phyloP scores from a whole-genome alignment of 2,113 vertebrate genomes.

The Ibidorhyncha struthersii region DNA sequence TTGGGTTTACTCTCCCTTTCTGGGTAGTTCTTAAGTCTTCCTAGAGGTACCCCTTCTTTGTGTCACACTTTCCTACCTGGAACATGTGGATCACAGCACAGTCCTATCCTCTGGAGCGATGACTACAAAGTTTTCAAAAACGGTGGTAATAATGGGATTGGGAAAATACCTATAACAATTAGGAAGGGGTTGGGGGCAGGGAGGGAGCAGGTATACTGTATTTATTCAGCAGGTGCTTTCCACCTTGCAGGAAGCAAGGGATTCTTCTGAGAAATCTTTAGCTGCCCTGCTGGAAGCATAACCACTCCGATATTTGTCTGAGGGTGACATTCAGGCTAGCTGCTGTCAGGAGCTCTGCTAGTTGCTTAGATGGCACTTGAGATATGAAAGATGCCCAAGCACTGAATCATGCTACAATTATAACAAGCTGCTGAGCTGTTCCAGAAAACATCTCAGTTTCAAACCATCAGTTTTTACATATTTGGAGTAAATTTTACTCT shows the following conservation, averaged over 20 bases:
- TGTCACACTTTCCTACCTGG: neutral
- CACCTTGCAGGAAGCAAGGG: neutral
- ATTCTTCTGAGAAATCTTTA: neutral
- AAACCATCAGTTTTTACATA: conserved; percentile 44
- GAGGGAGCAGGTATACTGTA: neutral
- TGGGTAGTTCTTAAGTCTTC: neutral
- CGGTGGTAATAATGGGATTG: accelerated
- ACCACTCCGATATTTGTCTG: neutral
- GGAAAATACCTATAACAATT: neutral
- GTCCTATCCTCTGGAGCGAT: neutral
- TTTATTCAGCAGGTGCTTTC: neutral
- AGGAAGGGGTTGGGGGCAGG: neutral
- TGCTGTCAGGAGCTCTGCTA: neutral
- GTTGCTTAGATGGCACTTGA: neutral
- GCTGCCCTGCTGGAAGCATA: neutral
- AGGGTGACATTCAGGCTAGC: neutral
- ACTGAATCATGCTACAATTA: conserved; percentile 23
- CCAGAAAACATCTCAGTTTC: conserved; percentile 1
- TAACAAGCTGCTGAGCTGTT: conserved; percentile 7
- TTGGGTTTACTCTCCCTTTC: neutral
- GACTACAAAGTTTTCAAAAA: neutral
- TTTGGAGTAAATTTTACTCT: conserved; percentile 41
- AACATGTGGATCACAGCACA: neutral
- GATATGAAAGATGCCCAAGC: neutral
- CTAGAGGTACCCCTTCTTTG: neutral